These are phyloP conservation scores for Allolobophora icterica DNA, from an alignment of 2,888 invertebrate genomes.

Conservation along the genomic window DNA sequence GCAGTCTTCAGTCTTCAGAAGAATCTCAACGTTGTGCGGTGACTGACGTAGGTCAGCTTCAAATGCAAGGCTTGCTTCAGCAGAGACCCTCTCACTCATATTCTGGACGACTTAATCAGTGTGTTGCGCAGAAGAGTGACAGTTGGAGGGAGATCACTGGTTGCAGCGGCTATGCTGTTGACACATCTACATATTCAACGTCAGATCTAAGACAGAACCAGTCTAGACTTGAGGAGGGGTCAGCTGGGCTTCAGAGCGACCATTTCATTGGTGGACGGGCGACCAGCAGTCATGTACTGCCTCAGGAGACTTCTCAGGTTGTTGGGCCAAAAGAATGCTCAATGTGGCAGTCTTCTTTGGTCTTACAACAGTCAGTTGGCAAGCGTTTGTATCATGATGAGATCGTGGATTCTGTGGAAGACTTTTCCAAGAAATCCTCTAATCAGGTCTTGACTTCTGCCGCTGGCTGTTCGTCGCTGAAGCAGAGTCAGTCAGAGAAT, in stretches of 20 bases:
- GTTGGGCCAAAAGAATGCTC: background rate
- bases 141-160: background rate
- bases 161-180: background rate
- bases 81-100: background rate
- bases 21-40: background rate
- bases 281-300: accelerated
- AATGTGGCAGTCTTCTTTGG: background rate
- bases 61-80: background rate
- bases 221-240: background rate
- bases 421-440: background rate
- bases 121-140: background rate
- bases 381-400: background rate
- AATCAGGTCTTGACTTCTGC: background rate
- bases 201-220: background rate
- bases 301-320: background rate
- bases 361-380: background rate
- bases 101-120: background rate
- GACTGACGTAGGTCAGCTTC: background rate
- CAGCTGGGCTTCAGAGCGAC: background rate
- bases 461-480: too few relatives aligned
- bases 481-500: background rate
- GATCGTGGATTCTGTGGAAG: background rate
- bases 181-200: background rate
- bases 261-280: background rate
- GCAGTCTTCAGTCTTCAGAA: background rate